These are phyloP conservation scores for Tridacna gigas DNA, from an alignment of 2,888 invertebrate genomes.

Conservation along the genomic window DNA sequence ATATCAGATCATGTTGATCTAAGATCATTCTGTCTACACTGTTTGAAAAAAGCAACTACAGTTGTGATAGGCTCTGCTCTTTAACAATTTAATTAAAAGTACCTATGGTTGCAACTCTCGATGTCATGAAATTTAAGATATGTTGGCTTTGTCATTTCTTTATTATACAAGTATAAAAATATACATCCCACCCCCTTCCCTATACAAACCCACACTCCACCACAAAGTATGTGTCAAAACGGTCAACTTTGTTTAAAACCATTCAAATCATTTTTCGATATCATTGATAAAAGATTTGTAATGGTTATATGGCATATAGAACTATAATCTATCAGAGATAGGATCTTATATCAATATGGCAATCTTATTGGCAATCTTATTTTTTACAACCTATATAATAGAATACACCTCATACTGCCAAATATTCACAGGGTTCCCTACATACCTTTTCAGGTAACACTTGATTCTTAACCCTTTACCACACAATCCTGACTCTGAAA, in stretches of 20 bases:
- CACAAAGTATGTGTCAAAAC: conserved; percentile 30
- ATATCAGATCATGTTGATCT: no score
- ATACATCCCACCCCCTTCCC: conserved; percentile 10
- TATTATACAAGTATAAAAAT: conserved; percentile 6
- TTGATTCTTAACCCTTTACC: no score
- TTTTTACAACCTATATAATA: conserved; percentile 5
- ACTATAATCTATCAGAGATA: conserved; percentile 21
- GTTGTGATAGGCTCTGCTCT: no score
- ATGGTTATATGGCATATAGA: conserved; percentile 18
- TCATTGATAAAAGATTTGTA: conserved; percentile 28
- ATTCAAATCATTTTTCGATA: conserved; percentile 26
- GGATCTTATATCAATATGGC: conserved; percentile 9
- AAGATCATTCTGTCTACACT: no score
- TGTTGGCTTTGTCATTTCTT: background rate
- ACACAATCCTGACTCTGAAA: no score
- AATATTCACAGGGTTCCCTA: no score
- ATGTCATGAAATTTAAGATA: background rate
- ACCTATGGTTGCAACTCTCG: background rate
- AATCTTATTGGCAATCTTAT: no score
- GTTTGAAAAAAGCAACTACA: no score
- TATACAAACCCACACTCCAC: background rate
- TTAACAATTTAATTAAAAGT: no score
- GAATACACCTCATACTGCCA: no score
- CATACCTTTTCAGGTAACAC: no score
- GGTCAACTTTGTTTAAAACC: conserved; percentile 18